Evolutionary conservation across 2,797 vertebrate genomes (phyloP).

Genomic region (Tokudaia tokunoshimensis): DNA sequence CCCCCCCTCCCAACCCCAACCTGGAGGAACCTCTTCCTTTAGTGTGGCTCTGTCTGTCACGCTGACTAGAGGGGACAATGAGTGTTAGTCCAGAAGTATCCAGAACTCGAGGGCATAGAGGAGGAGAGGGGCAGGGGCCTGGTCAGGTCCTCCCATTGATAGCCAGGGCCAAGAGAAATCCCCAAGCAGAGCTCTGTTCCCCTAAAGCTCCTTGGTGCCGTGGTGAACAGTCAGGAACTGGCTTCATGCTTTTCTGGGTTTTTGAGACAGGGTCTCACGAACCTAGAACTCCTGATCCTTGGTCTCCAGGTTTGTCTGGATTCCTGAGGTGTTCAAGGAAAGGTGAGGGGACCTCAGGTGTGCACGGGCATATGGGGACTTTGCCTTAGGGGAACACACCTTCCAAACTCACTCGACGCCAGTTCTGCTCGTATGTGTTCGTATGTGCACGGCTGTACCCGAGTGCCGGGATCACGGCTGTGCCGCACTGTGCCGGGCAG

Average conservation of each 20-base stretch:
- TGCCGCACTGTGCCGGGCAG: not conserved
- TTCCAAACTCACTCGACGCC: not conserved
- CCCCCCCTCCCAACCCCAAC: no score
- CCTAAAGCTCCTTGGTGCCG: not conserved
- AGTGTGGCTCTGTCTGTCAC: not conserved
- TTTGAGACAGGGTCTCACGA: not conserved
- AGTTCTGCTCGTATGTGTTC: not conserved
- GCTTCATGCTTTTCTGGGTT: not conserved
- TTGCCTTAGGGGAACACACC: not conserved
- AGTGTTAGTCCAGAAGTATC: not conserved
- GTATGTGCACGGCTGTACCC: not conserved
- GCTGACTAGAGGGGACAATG: not conserved
- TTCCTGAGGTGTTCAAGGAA: not conserved
- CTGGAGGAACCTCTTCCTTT: not conserved
- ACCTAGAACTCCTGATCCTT: not conserved
- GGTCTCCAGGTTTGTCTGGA: not conserved
- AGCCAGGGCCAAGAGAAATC: not conserved
- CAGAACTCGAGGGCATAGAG: not conserved
- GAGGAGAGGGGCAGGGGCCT: accelerated
- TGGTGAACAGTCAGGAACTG: constrained; percentile 46
- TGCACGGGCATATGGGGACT: not conserved
- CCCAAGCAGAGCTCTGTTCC: constrained; percentile 1
- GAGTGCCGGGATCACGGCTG: not conserved
- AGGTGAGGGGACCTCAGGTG: not conserved
- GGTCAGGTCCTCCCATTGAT: not conserved